Evolutionary conservation across 2,888 invertebrate species (phyloP).

Genomic region (Eilema caniola): DNA sequence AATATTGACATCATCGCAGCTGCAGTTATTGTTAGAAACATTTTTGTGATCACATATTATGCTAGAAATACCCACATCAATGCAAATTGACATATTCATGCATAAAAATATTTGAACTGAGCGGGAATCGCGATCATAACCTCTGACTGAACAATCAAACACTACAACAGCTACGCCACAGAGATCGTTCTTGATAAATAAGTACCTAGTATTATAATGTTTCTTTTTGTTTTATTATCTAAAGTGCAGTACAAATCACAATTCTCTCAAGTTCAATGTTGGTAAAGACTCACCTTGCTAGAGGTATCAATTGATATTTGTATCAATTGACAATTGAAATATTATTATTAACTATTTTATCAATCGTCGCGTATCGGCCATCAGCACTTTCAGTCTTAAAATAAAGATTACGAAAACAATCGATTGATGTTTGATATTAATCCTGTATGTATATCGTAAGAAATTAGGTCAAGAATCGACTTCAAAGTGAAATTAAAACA

Average conservation of each 20-base stretch:
- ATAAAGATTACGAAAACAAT: not conserved
- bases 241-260: not conserved
- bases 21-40: too few relatives aligned
- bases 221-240: not conserved
- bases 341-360: conserved; percentile 3
- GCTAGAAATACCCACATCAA: too few relatives aligned
- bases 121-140: too few relatives aligned
- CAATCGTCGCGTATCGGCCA: not conserved
- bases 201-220: not conserved
- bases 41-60: too few relatives aligned
- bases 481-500: not conserved
- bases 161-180: too few relatives aligned
- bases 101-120: too few relatives aligned
- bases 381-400: conserved; percentile 2
- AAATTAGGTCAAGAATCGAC: not conserved
- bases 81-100: too few relatives aligned
- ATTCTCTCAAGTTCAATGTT: not conserved
- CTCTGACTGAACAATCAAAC: too few relatives aligned
- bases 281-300: not conserved
- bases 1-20: too few relatives aligned
- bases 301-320: not conserved
- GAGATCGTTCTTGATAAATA: not conserved
- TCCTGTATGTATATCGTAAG: not conserved
- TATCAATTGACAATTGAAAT: not conserved
- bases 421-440: not conserved